Evolutionary conservation across 1,140 invertebrate genomes (phyloP).

Genomic region (Luehdorfia chinensis): DNA sequence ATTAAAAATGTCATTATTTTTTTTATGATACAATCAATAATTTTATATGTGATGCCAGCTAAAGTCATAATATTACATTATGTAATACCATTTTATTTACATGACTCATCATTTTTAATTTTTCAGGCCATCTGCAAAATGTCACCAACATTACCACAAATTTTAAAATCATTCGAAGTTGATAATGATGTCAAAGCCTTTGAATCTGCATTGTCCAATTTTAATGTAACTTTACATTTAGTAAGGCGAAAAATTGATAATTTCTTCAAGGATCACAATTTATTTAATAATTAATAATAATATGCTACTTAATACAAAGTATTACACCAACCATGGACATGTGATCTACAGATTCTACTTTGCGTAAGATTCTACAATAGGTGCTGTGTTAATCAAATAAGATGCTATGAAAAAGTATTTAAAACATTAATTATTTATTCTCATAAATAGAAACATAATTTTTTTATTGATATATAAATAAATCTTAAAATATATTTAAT

Average conservation of each 20-base stretch:
- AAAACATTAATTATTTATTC: constrained; percentile 1
- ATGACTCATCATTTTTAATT: too few relatives aligned
- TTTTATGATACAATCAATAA: too few relatives aligned
- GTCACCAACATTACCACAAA: constrained; percentile 54
- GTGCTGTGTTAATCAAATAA: constrained; percentile 9
- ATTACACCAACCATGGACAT: constrained; percentile 16
- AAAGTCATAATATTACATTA: too few relatives aligned
- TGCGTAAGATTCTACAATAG: constrained; percentile 16
- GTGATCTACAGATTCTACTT: constrained; percentile 15
- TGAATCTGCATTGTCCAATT: constrained; percentile 37
- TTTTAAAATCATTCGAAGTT: constrained; percentile 54
- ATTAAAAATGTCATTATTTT: too few relatives aligned
- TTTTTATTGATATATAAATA: constrained; percentile 5
- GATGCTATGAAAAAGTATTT: constrained; percentile 9
- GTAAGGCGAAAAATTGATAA: constrained; percentile 54
- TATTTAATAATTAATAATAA: constrained; percentile 25
- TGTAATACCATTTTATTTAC: too few relatives aligned
- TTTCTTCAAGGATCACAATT: constrained; percentile 48
- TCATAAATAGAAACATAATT: constrained; percentile 7
- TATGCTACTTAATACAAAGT: constrained; percentile 15
- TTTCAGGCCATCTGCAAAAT: constrained; percentile 67
- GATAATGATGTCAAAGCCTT: constrained; percentile 40
- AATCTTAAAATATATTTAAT: background rate
- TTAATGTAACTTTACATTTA: constrained; percentile 50
- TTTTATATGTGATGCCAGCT: too few relatives aligned